Evolutionary conservation across 2,797 vertebrate genomes (phyloP).

Genomic region (Sebastes iracundus): DNA sequence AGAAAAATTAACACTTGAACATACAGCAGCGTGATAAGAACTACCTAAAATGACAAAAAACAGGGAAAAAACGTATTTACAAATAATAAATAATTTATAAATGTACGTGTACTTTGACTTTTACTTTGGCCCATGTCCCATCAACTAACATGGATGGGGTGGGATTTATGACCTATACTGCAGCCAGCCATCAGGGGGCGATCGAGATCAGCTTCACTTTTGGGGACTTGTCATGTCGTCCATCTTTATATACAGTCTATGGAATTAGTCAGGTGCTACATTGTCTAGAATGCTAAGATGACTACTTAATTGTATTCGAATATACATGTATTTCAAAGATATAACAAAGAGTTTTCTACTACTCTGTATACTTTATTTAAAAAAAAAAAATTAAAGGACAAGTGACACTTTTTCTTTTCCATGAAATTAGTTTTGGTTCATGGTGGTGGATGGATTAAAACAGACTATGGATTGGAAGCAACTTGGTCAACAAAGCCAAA

Average conservation of each 20-base stretch:
- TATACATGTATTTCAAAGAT: neutral
- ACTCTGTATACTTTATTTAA: neutral
- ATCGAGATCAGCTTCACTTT: too few species aligned
- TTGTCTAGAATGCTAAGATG: neutral
- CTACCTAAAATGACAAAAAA: too few species aligned
- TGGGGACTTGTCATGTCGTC: too few species aligned
- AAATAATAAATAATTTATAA: too few species aligned
- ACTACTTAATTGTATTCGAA: neutral
- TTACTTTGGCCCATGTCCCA: fast-evolving
- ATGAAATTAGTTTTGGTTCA: constrained; percentile 6
- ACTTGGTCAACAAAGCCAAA: neutral
- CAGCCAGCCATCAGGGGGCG: too few species aligned
- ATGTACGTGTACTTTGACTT: too few species aligned
- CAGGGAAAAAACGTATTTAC: too few species aligned
- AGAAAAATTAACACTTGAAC: too few species aligned
- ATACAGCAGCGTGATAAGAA: too few species aligned
- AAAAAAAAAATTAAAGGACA: neutral
- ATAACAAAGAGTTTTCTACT: neutral
- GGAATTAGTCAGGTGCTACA: neutral
- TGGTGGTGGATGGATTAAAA: constrained; percentile 64
- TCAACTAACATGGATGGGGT: too few species aligned
- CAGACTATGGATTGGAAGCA: neutral
- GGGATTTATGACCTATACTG: too few species aligned
- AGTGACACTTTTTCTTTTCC: neutral
- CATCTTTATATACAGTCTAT: too few species aligned